phyloP scores from a whole-genome alignment of 2,888 invertebrate genomes.

The Apodemia arnacis region DNA sequence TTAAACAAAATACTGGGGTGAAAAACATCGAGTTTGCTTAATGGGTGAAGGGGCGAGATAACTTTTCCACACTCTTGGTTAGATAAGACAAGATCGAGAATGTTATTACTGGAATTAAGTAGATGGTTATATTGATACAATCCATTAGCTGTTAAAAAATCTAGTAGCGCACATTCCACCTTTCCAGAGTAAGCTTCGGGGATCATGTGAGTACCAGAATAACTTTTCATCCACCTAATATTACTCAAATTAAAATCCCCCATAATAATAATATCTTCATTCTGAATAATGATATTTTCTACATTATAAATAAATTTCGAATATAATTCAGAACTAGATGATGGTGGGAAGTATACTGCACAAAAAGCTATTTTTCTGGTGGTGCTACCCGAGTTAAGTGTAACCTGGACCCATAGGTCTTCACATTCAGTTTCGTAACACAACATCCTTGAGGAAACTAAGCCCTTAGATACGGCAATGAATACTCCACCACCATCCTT shows the following conservation, averaged over 20 bases:
- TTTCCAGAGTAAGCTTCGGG: neutral
- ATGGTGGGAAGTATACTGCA: neutral
- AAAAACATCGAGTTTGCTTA: neutral
- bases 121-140: neutral
- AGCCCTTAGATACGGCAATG: neutral
- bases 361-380: neutral
- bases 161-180: neutral
- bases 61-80: neutral
- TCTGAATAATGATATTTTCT: neutral
- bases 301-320: neutral
- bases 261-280: neutral
- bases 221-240: neutral
- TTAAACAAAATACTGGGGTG: neutral
- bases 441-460: neutral
- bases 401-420: neutral
- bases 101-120: neutral
- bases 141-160: neutral
- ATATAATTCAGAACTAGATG: neutral
- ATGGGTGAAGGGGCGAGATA: neutral
- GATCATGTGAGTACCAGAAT: neutral
- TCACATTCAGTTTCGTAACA: slow-evolving; percentile 9
- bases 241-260: slow-evolving; percentile 14
- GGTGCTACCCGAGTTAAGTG: neutral
- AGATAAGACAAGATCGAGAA: neutral
- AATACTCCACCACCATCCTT: slow-evolving; percentile 23